Evolutionary conservation across 1,140 invertebrate genomes (phyloP), one percentile per base, ranked within the genome.

Genomic region (Lepidurus apus): DNA sequence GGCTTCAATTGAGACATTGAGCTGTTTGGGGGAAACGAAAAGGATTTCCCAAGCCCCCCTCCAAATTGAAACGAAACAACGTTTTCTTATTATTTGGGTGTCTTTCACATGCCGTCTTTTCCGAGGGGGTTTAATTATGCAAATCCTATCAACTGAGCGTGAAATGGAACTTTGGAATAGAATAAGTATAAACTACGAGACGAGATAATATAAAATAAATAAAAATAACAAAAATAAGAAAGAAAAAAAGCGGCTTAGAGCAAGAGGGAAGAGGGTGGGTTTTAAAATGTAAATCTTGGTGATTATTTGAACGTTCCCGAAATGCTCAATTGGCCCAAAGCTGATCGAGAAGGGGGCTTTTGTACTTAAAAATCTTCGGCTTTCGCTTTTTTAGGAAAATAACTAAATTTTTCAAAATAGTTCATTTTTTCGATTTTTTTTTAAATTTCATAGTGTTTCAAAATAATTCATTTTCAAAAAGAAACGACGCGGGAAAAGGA

Each of bases 251-350:
- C 43, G 74, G 43, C 47, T 43, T 21, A 44, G 24, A 73, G 76
- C 53, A 80, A 74, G 53, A 42, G 45, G 74, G n/a, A 26, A 26
- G 26, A 42, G 75, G 76, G 74, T 43, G 77, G 53, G 74, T n/a
- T 74, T 34, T 3, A 34, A 34, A 34, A 34, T 75, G 53, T 75
- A 43, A 42, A 34, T 77, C 42, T 53, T 77, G n/a, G 45, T 77
- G 76, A 75, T 24, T 74, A 75, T 42, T 65, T 75, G 21, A 43
- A 76, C 74, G 80, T 78, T 34, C 10, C 45, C 21, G 9, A 65
- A 65, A 21, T 65, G 53, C 53, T 65, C 53, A 65, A 21, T 65
- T 65, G 4, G 53, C 17, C 53, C 17, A 65, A 65, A 21, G 17
- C 21, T 65, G 53, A 65, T 65, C 21, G 53, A 65, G 13, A 21